These are phyloP conservation scores for Sterrhoptilus dennistouni DNA, from an alignment of 2,113 vertebrate genomes.

Conservation along the genomic window DNA sequence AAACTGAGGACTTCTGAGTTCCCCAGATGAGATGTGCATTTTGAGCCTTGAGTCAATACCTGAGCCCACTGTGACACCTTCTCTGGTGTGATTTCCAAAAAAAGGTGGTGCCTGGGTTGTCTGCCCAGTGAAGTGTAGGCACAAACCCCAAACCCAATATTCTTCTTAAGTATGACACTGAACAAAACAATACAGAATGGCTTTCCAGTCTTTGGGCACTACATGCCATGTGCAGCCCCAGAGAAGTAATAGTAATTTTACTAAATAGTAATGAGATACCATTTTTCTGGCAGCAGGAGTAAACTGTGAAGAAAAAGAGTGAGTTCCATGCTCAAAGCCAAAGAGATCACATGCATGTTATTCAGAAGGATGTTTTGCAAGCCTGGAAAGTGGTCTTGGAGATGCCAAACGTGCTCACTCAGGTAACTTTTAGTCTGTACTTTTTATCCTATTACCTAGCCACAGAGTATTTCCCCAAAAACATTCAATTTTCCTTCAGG, in stretches of 20 bases:
- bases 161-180: background rate
- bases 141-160: background rate
- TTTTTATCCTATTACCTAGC: background rate
- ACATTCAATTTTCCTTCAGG: background rate
- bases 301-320: background rate
- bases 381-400: background rate
- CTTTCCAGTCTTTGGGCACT: background rate
- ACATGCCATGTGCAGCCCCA: background rate
- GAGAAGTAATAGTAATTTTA: background rate
- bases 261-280: background rate
- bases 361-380: background rate
- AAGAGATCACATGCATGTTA: background rate
- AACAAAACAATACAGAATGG: background rate
- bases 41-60: background rate
- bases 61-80: rapidly evolving
- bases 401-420: background rate
- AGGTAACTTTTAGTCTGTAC: background rate
- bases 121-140: background rate
- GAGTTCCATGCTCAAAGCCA: background rate
- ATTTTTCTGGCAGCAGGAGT: background rate
- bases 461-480: background rate
- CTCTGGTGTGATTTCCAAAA: background rate
- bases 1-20: background rate
- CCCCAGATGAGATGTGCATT: background rate
- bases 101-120: background rate